A percentile compares a stretch with the other conserved stretches of the same genome.
Conservation (phyloP, 2,113 vertebrate species). For the Pteropus alecto region DNA sequence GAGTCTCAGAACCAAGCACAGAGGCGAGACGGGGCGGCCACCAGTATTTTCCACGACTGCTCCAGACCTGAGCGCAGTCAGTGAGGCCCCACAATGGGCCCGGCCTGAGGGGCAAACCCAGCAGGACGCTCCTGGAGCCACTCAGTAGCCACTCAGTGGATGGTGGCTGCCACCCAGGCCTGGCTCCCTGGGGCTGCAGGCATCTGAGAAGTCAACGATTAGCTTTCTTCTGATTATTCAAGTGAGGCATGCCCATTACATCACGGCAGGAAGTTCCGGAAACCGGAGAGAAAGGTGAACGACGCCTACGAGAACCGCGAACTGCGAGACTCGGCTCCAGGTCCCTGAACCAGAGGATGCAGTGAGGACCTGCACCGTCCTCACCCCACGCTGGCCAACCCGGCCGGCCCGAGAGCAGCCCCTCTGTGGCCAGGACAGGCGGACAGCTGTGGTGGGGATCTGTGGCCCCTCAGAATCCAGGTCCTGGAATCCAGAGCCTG, state of each 20-base stretch:
- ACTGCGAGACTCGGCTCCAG: not conserved
- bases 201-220: too few species aligned
- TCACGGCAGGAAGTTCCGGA: fast-evolving
- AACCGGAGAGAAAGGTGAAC: fast-evolving
- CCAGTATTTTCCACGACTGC: fast-evolving
- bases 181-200: fast-evolving
- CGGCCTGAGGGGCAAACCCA: not conserved
- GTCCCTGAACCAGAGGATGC: not conserved
- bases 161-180: fast-evolving
- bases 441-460: fast-evolving
- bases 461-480: fast-evolving
- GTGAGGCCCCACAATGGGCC: fast-evolving
- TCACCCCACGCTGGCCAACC: fast-evolving
- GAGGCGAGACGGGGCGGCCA: fast-evolving
- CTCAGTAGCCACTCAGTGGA: fast-evolving
- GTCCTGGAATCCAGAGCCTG: fast-evolving
- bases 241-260: fast-evolving
- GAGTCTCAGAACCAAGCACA: not conserved
- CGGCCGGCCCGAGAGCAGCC: not conserved
- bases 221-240: not conserved
- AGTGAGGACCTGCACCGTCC: fast-evolving
- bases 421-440: fast-evolving
- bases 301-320: not conserved
- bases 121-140: not conserved
- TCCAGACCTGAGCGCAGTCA: not conserved